These are phyloP conservation scores for Thymelicus sylvestris DNA, from an alignment of 2,888 invertebrate genomes.

Conservation along the genomic window DNA sequence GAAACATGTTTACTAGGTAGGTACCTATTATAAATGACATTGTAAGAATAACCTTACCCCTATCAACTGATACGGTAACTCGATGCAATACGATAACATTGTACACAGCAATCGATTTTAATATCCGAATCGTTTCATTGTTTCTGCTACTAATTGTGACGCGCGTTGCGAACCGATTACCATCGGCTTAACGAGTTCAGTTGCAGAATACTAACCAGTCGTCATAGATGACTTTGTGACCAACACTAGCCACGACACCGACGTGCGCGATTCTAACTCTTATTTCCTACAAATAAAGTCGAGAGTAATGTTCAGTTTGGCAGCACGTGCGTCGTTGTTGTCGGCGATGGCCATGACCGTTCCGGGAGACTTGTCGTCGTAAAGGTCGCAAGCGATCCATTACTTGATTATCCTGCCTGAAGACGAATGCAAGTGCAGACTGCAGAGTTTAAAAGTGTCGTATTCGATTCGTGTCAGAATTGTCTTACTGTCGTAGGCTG, in stretches of 20 bases:
- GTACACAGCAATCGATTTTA: neutral
- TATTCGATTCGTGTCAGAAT: neutral
- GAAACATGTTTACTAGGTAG: no score
- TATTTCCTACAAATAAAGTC: neutral
- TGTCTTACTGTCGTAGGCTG: neutral
- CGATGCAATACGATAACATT: neutral
- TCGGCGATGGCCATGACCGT: slow-evolving; percentile 28
- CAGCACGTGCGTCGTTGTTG: slow-evolving; percentile 5
- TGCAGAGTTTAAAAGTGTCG: slow-evolving; percentile 6
- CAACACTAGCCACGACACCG: neutral
- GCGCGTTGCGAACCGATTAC: slow-evolving; percentile 25
- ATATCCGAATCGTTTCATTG: slow-evolving; percentile 12
- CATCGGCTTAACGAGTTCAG: slow-evolving; percentile 6
- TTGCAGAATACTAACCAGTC: slow-evolving; percentile 21
- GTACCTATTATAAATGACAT: no score
- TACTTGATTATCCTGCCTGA: slow-evolving; percentile 31
- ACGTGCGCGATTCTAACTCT: slow-evolving; percentile 2
- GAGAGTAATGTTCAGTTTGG: neutral
- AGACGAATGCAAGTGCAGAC: slow-evolving; percentile 4
- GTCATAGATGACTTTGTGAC: neutral
- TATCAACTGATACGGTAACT: neutral
- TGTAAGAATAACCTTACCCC: no score
- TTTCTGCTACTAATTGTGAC: slow-evolving; percentile 13
- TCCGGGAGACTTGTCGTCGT: slow-evolving; percentile 26
- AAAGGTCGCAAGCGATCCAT: slow-evolving; percentile 32